Evolutionary conservation across 2,113 vertebrate genomes (phyloP).

Genomic region (zebrafish (Danio rerio)): GRCz12tu NC_133180.1:27285001-27285500

Average conservation of each 20-base stretch:
- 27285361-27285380: too few relatives aligned
- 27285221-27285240: background rate
- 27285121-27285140: background rate
- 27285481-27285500: too few relatives aligned
- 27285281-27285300: too few relatives aligned
- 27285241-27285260: background rate
- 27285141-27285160: background rate
- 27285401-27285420: too few relatives aligned
- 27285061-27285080: conserved; percentile 20
- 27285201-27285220: background rate
- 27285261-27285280: background rate
- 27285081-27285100: conserved; percentile 8
- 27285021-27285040: conserved; percentile 44
- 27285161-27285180: background rate
- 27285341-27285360: too few relatives aligned
- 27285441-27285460: too few relatives aligned
- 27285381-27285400: too few relatives aligned
- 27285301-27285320: too few relatives aligned
- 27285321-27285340: too few relatives aligned
- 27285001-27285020: conserved; percentile 45
- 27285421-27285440: too few relatives aligned
- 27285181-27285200: background rate
- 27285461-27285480: too few relatives aligned
- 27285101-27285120: conserved; percentile 3
- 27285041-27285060: conserved; percentile 30